Evolutionary conservation across 2,888 invertebrate species (phyloP).

Genomic region (Cosmorhoe ocellata): DNA sequence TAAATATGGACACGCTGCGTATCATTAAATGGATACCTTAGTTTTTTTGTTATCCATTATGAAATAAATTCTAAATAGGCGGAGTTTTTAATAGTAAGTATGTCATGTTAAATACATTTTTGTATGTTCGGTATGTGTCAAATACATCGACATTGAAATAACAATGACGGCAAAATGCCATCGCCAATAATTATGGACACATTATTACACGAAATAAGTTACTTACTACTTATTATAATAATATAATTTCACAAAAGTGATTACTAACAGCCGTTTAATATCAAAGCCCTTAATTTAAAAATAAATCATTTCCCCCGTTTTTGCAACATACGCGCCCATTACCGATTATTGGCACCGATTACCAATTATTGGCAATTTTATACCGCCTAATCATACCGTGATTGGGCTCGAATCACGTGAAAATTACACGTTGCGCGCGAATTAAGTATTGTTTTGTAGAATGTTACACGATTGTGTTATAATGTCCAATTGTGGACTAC

Average conservation of each 20-base stretch:
- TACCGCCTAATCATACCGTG: conserved; percentile 43
- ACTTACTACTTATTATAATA: too few relatives aligned
- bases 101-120: too few relatives aligned
- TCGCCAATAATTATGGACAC: neutral
- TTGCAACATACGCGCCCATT: conserved; percentile 38
- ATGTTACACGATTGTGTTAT: conserved; percentile 13
- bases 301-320: conserved; percentile 41
- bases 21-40: too few relatives aligned
- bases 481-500: neutral
- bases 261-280: conserved; percentile 9
- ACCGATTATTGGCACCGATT: conserved; percentile 35
- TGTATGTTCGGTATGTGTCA: too few relatives aligned
- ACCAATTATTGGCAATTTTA: conserved; percentile 35
- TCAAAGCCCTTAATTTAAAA: conserved; percentile 29
- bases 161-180: too few relatives aligned
- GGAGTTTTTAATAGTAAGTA: too few relatives aligned
- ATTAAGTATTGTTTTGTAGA: conserved; percentile 47
- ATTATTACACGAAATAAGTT: neutral
- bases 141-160: too few relatives aligned
- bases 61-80: too few relatives aligned
- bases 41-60: too few relatives aligned
- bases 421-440: conserved; percentile 41
- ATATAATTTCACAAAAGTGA: neutral
- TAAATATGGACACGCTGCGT: too few relatives aligned
- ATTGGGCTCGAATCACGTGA: conserved; percentile 44